These are phyloP conservation scores for Ormyrus rosae DNA, from an alignment of 2,888 invertebrate species.

Conservation along the genomic window DNA sequence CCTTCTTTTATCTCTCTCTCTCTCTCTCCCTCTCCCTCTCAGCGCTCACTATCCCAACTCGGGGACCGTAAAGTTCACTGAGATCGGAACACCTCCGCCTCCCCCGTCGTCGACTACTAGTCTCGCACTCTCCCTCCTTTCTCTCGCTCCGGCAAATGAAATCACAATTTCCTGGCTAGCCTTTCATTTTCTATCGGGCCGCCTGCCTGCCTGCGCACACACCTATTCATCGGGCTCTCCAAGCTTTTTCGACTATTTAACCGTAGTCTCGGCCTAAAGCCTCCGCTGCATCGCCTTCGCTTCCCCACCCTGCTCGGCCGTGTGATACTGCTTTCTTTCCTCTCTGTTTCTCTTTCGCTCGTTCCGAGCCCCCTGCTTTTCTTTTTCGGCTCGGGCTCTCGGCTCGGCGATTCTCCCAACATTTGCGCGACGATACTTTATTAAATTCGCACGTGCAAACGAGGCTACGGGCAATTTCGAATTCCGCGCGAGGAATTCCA, in stretches of 20 bases:
- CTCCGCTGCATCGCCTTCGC: no score
- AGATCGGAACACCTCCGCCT: slow-evolving; percentile 37
- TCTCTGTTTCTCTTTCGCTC: slow-evolving; percentile 7
- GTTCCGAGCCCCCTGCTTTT: not conserved
- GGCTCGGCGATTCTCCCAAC: slow-evolving; percentile 49
- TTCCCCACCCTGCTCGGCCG: no score
- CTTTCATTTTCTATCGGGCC: slow-evolving; percentile 60
- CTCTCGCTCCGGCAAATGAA: slow-evolving; percentile 61
- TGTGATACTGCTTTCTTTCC: not conserved
- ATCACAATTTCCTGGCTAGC: slow-evolving; percentile 63
- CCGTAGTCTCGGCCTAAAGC: not conserved
- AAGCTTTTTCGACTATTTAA: slow-evolving; percentile 30
- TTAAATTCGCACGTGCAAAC: slow-evolving; percentile 63
- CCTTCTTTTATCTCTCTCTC: slow-evolving; percentile 36
- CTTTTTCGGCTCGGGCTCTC: slow-evolving; percentile 3
- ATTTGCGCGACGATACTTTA: slow-evolving; percentile 54
- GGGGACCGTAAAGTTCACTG: slow-evolving; percentile 41
- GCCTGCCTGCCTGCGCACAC: slow-evolving; percentile 20
- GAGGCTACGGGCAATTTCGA: slow-evolving; percentile 56
- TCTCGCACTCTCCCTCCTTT: slow-evolving; percentile 37
- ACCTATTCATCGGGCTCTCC: not conserved
- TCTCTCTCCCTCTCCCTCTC: slow-evolving; percentile 4
- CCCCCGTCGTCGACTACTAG: not conserved
- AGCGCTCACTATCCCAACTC: slow-evolving; percentile 18
- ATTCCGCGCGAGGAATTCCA: slow-evolving; percentile 52